Conservation (phyloP, 2,113 vertebrate species). For the Otolemur garnettii region DNA sequence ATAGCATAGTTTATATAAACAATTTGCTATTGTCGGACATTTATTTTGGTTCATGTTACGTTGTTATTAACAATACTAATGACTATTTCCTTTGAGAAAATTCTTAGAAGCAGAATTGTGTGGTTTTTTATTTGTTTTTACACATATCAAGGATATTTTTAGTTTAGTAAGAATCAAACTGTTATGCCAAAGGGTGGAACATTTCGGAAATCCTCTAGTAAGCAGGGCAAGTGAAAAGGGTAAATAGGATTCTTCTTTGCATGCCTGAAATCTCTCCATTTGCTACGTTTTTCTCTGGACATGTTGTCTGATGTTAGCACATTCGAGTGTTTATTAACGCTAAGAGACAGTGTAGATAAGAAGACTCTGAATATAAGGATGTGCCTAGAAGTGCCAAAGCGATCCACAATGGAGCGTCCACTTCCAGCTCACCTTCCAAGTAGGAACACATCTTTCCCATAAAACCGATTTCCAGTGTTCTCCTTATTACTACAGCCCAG, state of each 20-base stretch:
- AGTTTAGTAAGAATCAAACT: conserved; percentile 53
- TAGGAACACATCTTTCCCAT: conserved; percentile 11
- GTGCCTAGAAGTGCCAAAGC: background rate
- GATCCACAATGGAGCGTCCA: background rate
- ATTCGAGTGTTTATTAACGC: background rate
- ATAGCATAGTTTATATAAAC: conserved; percentile 5
- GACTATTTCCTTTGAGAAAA: conserved; percentile 16
- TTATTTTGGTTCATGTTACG: background rate
- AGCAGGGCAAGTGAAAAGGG: background rate
- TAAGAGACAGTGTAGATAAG: background rate
- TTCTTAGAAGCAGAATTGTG: background rate
- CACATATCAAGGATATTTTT: conserved; percentile 59
- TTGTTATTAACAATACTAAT: background rate
- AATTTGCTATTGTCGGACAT: background rate
- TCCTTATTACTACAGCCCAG: background rate
- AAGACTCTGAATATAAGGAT: conserved; percentile 34
- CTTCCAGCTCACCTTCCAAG: conserved; percentile 31
- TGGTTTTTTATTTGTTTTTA: background rate
- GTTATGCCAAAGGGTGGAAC: background rate
- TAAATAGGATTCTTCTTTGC: background rate
- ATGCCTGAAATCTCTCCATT: conserved; percentile 11
- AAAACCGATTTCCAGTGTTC: conserved; percentile 1
- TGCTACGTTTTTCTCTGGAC: conserved; percentile 15
- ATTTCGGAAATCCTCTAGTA: conserved; percentile 25
- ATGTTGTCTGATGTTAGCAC: background rate